Conservation (phyloP, 1,140 invertebrate genomes). For the Scaptomyza montana region DNA sequence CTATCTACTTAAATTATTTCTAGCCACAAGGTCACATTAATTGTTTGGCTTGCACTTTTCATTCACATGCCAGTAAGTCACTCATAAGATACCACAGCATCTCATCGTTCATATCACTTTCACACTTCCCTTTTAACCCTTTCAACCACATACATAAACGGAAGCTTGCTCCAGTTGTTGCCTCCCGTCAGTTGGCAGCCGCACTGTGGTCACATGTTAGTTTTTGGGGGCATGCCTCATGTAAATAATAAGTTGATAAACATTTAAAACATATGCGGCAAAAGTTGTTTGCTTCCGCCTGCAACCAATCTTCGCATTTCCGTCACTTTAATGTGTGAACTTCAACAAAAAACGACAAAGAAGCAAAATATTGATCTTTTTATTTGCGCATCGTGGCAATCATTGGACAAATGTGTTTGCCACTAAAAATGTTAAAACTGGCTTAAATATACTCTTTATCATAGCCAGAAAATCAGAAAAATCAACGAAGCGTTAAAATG, state of each 20-base stretch:
- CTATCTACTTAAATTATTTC: background rate
- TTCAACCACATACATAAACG: slow-evolving; percentile 15
- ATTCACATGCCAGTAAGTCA: background rate
- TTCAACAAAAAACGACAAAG: slow-evolving; percentile 30
- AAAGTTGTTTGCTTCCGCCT: slow-evolving; percentile 61
- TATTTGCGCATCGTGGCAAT: slow-evolving; percentile 63
- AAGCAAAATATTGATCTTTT: slow-evolving; percentile 75
- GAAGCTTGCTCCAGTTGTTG: slow-evolving; percentile 24
- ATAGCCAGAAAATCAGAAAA: slow-evolving; percentile 55
- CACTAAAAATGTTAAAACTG: slow-evolving; percentile 45
- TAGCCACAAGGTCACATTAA: background rate
- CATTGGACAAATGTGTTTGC: slow-evolving; percentile 46
- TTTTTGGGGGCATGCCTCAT: slow-evolving; percentile 21
- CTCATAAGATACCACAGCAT: background rate
- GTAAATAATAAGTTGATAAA: slow-evolving; percentile 65
- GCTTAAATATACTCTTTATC: slow-evolving; percentile 57
- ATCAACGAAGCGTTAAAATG: slow-evolving; percentile 75
- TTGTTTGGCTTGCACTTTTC: background rate
- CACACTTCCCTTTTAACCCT: background rate
- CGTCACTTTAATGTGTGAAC: slow-evolving; percentile 77
- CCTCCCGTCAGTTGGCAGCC: slow-evolving; percentile 3
- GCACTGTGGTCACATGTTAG: slow-evolving; percentile 7
- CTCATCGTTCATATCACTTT: slow-evolving; percentile 6
- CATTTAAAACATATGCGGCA: slow-evolving; percentile 45
- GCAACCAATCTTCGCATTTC: slow-evolving; percentile 73